phyloP scores from a whole-genome alignment of 1,140 invertebrate genomes.

The Leptinotarsa lineolata region DNA sequence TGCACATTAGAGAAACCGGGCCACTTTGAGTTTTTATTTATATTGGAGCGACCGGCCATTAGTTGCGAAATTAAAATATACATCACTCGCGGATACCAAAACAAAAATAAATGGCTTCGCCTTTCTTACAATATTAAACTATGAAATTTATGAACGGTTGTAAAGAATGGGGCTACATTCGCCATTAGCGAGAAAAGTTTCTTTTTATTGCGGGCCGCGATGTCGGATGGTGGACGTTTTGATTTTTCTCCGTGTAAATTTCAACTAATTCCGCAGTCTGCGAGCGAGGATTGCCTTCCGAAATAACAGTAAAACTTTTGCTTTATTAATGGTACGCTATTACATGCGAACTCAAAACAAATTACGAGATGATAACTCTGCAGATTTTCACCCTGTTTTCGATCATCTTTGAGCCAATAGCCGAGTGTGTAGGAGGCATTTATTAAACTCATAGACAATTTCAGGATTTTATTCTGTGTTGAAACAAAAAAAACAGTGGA shows the following conservation, averaged over 20 bases:
- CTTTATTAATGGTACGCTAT: neutral
- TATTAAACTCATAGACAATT: too few species aligned
- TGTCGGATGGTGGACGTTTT: constrained; percentile 28
- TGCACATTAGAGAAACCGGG: constrained; percentile 8
- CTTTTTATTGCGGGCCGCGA: constrained; percentile 30
- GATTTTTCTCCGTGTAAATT: constrained; percentile 26
- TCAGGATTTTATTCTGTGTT: too few species aligned
- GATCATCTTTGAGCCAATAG: too few species aligned
- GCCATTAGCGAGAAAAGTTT: constrained; percentile 33
- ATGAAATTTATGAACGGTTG: constrained; percentile 49
- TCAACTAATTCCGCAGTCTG: constrained; percentile 17
- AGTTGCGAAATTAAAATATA: constrained; percentile 52
- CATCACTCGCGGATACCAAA: constrained; percentile 48
- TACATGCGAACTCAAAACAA: neutral
- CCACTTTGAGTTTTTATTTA: constrained; percentile 27
- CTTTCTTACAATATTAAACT: constrained; percentile 50
- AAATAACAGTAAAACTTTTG: neutral
- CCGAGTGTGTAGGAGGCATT: too few species aligned
- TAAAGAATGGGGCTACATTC: constrained; percentile 43
- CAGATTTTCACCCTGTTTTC: too few species aligned
- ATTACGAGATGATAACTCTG: too few species aligned
- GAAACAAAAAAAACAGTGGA: too few species aligned
- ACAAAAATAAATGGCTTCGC: constrained; percentile 49
- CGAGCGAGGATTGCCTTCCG: neutral
- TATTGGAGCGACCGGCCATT: constrained; percentile 34